Base-by-base conservation (phyloP, 2,888 invertebrate genomes). In the Eupithecia centaureata region DNA sequence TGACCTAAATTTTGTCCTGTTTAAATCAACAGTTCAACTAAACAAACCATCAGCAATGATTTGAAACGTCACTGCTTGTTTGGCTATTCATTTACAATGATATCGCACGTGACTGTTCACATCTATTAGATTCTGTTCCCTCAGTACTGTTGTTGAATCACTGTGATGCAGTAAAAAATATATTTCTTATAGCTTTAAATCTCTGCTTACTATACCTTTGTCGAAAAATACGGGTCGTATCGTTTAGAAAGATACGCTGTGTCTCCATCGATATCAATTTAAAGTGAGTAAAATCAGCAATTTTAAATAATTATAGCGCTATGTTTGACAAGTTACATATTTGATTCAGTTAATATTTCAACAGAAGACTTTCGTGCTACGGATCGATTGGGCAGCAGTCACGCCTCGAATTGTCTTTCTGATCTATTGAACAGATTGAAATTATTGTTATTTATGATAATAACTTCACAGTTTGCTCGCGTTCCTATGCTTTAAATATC, bases 101-200 rank as follows among this genome's bases (percentile, higher is more conserved):
- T 67, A 70, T 65, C 65, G 73, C 69, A 65, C 65, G 68, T 57
- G 76, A 77, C 74, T 66, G 61, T 18, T 12, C 30, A 62, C 60
- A 69, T 61, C 57, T 32, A 64, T 38, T 61, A 71, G 63, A 32
- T 18, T 56, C 30, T 56, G 30, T 57, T 56, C 27, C 27, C n/a
- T 57, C 57, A 33, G 57, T 57, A 32, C 4, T 57, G 28, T 33
- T 22, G 22, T 32, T 30, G 57, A 33, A 5, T 33, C 57, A 5
- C 32, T 57, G 12, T 18, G 30, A 2, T 32, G 57, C 47, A 18
- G 32, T 32, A 18, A n/a, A 18, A n/a, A 42, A 47, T 47, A 47
- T 47, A 12, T 18, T 47, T 22, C 47, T 47, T 18, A 22, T 47
- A 42, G 18, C 8, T 42, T 42, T 42, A 8, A 18, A 22, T 7